phyloP scores from a whole-genome alignment of 1,140 invertebrate species.

The Homalodisca vitripennis region DNA sequence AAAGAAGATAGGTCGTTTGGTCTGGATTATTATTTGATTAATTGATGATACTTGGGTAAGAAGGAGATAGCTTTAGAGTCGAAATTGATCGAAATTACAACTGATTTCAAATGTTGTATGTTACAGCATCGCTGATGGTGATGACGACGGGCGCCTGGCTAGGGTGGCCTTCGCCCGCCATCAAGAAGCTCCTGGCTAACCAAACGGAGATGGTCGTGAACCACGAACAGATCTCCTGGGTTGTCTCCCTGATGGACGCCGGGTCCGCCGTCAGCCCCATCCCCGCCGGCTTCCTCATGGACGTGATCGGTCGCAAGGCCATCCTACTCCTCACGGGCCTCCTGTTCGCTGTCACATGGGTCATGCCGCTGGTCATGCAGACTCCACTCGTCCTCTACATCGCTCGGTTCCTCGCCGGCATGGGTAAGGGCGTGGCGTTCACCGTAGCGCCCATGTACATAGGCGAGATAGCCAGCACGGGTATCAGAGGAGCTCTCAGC shows the following conservation, averaged over 20 bases:
- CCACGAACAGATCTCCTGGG: slow-evolving; percentile 33
- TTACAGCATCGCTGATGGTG: slow-evolving; percentile 37
- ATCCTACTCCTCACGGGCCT: slow-evolving; percentile 52
- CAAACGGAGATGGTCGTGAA: slow-evolving; percentile 28
- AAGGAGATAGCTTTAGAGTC: too few species aligned
- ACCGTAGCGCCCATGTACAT: slow-evolving; percentile 82
- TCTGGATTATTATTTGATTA: too few species aligned
- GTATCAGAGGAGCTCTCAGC: slow-evolving; percentile 49
- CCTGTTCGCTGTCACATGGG: slow-evolving; percentile 29
- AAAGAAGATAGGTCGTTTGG: too few species aligned
- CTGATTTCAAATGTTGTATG: too few species aligned
- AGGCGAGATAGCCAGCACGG: slow-evolving; percentile 66
- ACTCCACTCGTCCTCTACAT: slow-evolving; percentile 42
- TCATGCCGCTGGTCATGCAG: slow-evolving; percentile 17
- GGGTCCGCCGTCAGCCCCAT: slow-evolving; percentile 39
- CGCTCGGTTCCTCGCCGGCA: slow-evolving; percentile 50
- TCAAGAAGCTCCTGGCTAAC: slow-evolving; percentile 31
- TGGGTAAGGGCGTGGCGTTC: slow-evolving; percentile 71
- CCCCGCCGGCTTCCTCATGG: slow-evolving; percentile 56
- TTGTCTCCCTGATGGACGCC: slow-evolving; percentile 40
- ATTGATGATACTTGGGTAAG: too few species aligned
- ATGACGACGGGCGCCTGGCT: slow-evolving; percentile 28
- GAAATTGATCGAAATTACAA: too few species aligned
- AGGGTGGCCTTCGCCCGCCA: slow-evolving; percentile 34
- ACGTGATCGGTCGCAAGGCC: slow-evolving; percentile 68